Conservation (phyloP, 1,140 invertebrate genomes). For the Vollenhovia emeryi region DNA sequence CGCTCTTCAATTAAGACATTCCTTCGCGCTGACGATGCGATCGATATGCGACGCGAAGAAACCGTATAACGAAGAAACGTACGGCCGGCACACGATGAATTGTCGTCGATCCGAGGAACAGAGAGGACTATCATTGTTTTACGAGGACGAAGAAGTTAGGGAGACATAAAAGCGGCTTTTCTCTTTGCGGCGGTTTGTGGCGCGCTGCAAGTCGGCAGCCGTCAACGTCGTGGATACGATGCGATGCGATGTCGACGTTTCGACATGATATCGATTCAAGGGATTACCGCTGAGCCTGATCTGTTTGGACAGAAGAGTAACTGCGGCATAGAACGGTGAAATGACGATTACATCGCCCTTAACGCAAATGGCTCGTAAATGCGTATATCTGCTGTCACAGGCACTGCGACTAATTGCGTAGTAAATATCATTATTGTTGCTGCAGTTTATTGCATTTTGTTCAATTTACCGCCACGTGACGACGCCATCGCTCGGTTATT, state of each 20-base stretch:
- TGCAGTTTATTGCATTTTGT: background rate
- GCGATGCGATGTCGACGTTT: constrained; percentile 24
- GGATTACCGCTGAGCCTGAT: constrained; percentile 25
- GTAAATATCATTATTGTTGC: background rate
- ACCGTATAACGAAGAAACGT: background rate
- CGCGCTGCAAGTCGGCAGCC: constrained; percentile 3
- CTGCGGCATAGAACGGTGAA: background rate
- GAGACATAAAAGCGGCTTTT: constrained; percentile 21
- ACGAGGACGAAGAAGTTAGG: background rate
- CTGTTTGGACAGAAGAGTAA: constrained; percentile 46
- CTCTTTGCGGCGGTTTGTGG: constrained; percentile 17
- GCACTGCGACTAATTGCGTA: background rate
- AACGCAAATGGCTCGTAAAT: background rate
- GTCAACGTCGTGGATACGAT: background rate
- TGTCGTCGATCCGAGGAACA: background rate
- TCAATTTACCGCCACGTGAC: background rate
- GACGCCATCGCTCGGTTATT: background rate
- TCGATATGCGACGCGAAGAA: background rate
- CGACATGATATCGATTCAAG: constrained; percentile 62
- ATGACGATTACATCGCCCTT: constrained; percentile 13
- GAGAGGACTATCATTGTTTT: background rate
- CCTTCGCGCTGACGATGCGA: background rate
- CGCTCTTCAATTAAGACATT: constrained; percentile 33
- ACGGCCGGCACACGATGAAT: background rate
- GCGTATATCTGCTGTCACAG: background rate